These are phyloP conservation scores for Numida meleagris DNA, from an alignment of 2,113 vertebrate genomes.

Conservation along the genomic window DNA sequence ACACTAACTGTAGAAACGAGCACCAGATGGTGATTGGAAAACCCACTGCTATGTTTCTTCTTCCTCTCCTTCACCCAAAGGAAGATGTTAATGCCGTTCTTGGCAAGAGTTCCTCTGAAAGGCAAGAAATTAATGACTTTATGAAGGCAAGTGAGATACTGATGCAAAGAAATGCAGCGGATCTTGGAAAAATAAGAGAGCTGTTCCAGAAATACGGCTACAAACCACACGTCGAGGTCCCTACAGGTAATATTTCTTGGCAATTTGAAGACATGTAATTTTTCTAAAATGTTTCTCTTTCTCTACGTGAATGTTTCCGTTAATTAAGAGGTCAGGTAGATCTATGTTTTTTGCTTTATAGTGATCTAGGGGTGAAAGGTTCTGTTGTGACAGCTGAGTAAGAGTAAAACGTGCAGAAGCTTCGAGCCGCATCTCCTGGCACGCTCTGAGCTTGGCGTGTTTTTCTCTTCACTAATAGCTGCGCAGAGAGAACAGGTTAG, in stretches of 20 bases:
- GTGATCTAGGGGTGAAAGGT: neutral
- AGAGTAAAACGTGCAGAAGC: neutral
- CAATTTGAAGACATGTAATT: neutral
- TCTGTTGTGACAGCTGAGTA: neutral
- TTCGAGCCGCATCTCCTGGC: neutral
- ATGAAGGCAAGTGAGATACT: conserved; percentile 81
- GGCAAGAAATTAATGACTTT: conserved; percentile 73
- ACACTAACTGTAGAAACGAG: neutral
- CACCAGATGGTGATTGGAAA: neutral
- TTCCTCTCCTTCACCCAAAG: conserved; percentile 67
- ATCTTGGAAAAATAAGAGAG: conserved; percentile 80
- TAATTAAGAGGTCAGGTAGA: neutral
- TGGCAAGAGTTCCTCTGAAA: conserved; percentile 59
- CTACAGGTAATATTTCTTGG: conserved; percentile 73
- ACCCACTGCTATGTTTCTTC: neutral
- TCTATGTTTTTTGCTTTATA: neutral
- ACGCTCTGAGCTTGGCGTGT: neutral
- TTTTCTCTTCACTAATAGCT: neutral
- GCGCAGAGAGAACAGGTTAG: neutral
- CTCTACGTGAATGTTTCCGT: neutral
- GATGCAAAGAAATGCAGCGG: conserved; percentile 78
- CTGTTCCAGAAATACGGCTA: conserved; percentile 88
- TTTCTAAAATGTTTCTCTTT: neutral
- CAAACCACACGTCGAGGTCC: conserved; percentile 51
- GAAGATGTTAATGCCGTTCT: conserved; percentile 74